Percentiles rank a stretch among this genome's conserved stretches.
phyloP scores from a whole-genome alignment of 2,797 vertebrate species.

The Hylomyscus alleni region DNA sequence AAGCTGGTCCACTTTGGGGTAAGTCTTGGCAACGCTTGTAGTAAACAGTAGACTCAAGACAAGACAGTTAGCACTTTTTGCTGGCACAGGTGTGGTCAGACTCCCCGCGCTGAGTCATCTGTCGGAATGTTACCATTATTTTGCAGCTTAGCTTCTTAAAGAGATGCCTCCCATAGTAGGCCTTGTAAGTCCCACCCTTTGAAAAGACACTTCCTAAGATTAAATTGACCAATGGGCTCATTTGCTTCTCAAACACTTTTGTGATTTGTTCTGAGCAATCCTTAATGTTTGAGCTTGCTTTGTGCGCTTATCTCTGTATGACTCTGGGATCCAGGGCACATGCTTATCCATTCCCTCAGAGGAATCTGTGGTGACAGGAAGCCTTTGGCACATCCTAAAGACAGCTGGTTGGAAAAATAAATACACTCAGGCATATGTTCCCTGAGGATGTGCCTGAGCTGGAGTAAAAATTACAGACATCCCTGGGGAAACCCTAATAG shows the following conservation, averaged over 20 bases:
- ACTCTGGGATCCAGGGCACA: constrained; percentile 17
- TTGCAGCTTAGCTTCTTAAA: constrained; percentile 28
- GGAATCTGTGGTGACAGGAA: constrained; percentile 9
- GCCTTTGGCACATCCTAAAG: constrained; percentile 45
- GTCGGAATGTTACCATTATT: background rate
- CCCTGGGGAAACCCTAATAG: constrained; percentile 38
- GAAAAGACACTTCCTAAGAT: constrained; percentile 25
- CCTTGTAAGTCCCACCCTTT: background rate
- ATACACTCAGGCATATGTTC: constrained; percentile 41
- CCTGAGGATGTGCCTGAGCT: constrained; percentile 49
- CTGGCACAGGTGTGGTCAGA: background rate
- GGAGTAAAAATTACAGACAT: constrained; percentile 56
- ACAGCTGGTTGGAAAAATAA: constrained; percentile 67
- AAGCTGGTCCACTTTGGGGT: background rate
- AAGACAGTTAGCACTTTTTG: background rate
- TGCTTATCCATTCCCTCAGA: constrained; percentile 31
- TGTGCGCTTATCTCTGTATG: constrained; percentile 21
- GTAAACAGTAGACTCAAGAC: background rate
- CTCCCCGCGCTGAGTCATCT: background rate
- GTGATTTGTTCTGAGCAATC: constrained; percentile 47
- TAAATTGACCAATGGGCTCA: constrained; percentile 49
- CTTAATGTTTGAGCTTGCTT: constrained; percentile 40
- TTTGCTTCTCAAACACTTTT: constrained; percentile 55
- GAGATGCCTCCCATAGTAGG: background rate
- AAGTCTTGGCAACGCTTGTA: background rate